Evolutionary conservation across 2,797 vertebrate species (phyloP), one percentile per base, ranked within the genome.

Genomic region (Sebastes nivosus): DNA sequence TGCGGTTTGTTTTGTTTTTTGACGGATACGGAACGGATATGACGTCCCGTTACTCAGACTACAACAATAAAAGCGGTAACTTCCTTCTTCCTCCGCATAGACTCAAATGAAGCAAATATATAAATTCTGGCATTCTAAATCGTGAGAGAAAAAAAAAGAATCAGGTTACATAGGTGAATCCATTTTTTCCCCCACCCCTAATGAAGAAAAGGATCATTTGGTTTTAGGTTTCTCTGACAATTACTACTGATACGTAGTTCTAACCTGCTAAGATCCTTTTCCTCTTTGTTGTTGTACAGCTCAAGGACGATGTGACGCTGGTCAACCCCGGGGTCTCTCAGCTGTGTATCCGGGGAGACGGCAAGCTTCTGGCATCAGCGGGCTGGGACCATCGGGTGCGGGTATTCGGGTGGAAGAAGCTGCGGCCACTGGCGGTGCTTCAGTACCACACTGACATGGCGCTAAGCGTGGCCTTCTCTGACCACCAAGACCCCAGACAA

Each of bases 311-410:
- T 3, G 94, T 97, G 1, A 8, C 86, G 12, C 92, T 99, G 87
- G 95, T 97, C 89, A 99, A 99, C 52, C 95, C 98, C 0, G 98
- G 98, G 12, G 93, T 99, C 50, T 96, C 98, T 4, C 96, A 97
- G 83, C 75, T 98, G 52, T 79, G 93, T 50, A 79, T 99, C 85
- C 96, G 98, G 12, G 94, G 92, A 5, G 98, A 99, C 69, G 87
- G 90, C 55, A 98, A 96, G 93, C 95, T 99, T 20, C 75, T 99
- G 89, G 97, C 96, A 1, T 96, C 97, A 0, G 98, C 96, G 0
- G 97, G 98, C 42, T 99, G 98, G 98, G 98, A 99, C 90, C 96
- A 97, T 77, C 95, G 95, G 11, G 89, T 99, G 81, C 96, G 97
- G 12, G 85, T 99, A 64, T 99, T 98, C 4, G 94, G 96, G 72